Conservation (phyloP, 2,113 vertebrate species). For the Erinaceus europaeus region DNA sequence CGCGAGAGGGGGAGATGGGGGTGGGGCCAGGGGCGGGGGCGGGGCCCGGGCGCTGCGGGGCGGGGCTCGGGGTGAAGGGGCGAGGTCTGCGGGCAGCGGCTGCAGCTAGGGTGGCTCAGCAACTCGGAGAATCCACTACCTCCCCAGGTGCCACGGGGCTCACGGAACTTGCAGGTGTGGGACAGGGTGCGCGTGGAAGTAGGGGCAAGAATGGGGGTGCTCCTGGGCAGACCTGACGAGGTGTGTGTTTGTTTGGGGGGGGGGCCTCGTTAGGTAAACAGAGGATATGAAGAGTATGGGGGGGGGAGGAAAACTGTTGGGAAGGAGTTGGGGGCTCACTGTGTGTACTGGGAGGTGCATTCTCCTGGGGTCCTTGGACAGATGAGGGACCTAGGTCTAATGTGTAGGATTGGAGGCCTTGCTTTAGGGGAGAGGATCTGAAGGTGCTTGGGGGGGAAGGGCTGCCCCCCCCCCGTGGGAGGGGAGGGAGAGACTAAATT, state of each 20-base stretch:
- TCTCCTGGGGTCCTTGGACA: neutral
- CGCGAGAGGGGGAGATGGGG: neutral
- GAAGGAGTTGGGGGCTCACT: neutral
- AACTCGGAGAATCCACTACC: conserved; percentile 40
- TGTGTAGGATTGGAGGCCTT: neutral
- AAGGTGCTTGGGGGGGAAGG: neutral
- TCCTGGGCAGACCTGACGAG: conserved; percentile 20
- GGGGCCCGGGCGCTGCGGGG: conserved; percentile 50
- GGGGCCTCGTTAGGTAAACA: neutral
- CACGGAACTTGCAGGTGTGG: conserved; percentile 75
- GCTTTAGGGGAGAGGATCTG: neutral
- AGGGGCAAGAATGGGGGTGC: conserved; percentile 3
- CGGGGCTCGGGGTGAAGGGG: conserved; percentile 44
- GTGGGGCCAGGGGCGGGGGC: conserved; percentile 46
- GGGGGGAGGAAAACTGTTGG: neutral
- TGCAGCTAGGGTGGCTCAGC: conserved; percentile 42
- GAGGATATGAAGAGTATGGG: neutral
- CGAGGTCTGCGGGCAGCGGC: conserved; percentile 61
- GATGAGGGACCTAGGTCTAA: neutral
- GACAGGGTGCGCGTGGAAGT: conserved; percentile 29
- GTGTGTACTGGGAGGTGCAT: neutral
- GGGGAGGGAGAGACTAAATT: no score
- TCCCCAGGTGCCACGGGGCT: conserved; percentile 60
- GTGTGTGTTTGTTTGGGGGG: no score
- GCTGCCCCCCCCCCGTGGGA: no score